phyloP scores from a whole-genome alignment of 2,113 vertebrate species.

The Plotosus lineatus region DNA sequence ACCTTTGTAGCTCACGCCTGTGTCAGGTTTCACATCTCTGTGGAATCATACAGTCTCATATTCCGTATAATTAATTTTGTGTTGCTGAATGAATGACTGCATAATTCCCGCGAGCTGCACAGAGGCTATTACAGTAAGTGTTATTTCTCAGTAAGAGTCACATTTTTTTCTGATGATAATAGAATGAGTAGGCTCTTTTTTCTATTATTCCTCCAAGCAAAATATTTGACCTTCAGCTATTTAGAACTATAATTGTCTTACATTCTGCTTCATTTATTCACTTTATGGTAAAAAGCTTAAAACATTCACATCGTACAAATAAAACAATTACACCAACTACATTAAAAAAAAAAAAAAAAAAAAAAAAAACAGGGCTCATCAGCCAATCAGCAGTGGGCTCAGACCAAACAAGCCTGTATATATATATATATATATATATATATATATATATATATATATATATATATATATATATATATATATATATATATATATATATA shows the following conservation, averaged over 20 bases:
- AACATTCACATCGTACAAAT: not conserved
- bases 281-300: not conserved
- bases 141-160: not conserved
- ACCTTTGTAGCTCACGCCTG: constrained; percentile 5
- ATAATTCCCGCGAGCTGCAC: not conserved
- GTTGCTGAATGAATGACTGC: not conserved
- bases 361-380: not conserved
- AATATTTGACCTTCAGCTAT: constrained; percentile 16
- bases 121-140: not conserved
- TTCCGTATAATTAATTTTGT: constrained; percentile 41
- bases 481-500: no score
- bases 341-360: not conserved
- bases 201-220: not conserved
- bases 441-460: no score
- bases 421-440: no score
- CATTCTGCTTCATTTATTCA: not conserved
- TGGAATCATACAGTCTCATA: constrained; percentile 19
- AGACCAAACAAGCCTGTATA: no score
- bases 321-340: not conserved
- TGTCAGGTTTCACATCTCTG: constrained; percentile 31
- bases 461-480: no score
- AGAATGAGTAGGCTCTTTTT: not conserved
- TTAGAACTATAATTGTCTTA: not conserved
- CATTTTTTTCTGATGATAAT: not conserved
- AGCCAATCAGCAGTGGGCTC: not conserved